Base-by-base conservation (phyloP, 1,140 invertebrate genomes). In the Lasioglossum albipes region DNA sequence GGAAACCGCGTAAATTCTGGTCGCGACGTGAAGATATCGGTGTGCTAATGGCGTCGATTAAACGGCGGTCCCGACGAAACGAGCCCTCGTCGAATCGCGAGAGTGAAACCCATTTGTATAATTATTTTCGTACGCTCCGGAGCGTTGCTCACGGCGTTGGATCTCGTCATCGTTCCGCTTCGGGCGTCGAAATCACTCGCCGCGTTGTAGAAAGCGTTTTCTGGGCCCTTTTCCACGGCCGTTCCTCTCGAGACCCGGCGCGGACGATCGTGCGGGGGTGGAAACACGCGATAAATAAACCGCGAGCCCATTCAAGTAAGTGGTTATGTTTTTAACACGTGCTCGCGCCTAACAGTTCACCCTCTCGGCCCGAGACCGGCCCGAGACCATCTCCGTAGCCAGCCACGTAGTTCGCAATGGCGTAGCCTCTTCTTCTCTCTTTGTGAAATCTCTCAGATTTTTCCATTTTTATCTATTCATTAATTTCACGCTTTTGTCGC, bases 271-370 rank as follows among this genome's bases (percentile, higher is more conserved):
- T 84, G 71, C 72, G 69, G 75, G 84, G 79, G 82, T n/a, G 79
- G 49, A 18, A 67, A 45, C 49, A n/a, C 78, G 82, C 86, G 87
- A 91, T 91, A 91, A 91, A 91, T 91, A 91, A 90, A 90, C 81
- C 79, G 85, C 78, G 84, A 87, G 79, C 79, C 86, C 87, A 90
- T 89, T 90, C 82, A 83, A 90, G 89, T 90, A 91, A 91, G 89
- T 91, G 89, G 87, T 90, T 90, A 90, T 90, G 89, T 91, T 91
- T 90, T 91, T 90, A 91, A 90, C 90, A 90, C 90, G 89, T 90
- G 89, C 89, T 90, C 77, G 86, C 72, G 75, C 84, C 84, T 89
- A 90, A 90, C 83, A 84, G 87, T 83, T 85, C 77, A 65, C 76
- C 83, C 81, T 71, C 62, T 52, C 76, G 20, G 22, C 49, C 10